These are phyloP conservation scores for Zonitis immaculata DNA, from an alignment of 2,888 invertebrate genomes.

Conservation along the genomic window DNA sequence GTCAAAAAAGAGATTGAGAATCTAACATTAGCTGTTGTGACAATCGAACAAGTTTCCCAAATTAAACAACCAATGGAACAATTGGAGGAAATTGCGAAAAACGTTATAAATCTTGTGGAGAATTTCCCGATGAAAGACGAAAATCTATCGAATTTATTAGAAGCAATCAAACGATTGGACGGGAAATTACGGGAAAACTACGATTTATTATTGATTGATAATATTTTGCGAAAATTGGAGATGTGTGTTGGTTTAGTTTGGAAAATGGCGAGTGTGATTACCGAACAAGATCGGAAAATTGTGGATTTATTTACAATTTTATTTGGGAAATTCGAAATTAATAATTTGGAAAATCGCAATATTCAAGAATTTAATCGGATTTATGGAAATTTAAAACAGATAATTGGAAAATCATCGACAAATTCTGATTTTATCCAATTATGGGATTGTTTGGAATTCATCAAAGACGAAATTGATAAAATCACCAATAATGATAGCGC, in stretches of 20 bases:
- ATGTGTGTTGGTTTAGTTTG: background rate
- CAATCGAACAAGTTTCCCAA: slow-evolving; percentile 36
- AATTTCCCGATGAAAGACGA: slow-evolving; percentile 33
- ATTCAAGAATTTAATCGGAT: slow-evolving; percentile 39
- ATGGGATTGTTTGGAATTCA: slow-evolving; percentile 19
- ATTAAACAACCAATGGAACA: slow-evolving; percentile 41
- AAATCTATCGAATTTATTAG: slow-evolving; percentile 22
- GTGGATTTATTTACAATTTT: slow-evolving; percentile 1
- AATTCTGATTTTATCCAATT: slow-evolving; percentile 14
- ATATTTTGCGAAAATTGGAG: slow-evolving; percentile 2
- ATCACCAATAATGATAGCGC: slow-evolving; percentile 33
- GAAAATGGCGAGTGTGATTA: slow-evolving; percentile 6
- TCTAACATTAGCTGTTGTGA: slow-evolving; percentile 39
- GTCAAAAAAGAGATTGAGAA: slow-evolving; percentile 42
- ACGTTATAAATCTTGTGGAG: slow-evolving; percentile 45
- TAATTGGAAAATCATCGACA: slow-evolving; percentile 42
- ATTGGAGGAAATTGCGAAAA: slow-evolving; percentile 44
- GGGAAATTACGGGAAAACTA: slow-evolving; percentile 9
- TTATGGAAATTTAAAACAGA: slow-evolving; percentile 38
- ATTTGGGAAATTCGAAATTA: slow-evolving; percentile 2
- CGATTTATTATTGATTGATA: slow-evolving; percentile 13
- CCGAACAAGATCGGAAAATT: slow-evolving; percentile 3
- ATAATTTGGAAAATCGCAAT: slow-evolving; percentile 17
- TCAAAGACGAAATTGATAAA: background rate
- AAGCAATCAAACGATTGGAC: slow-evolving; percentile 17